Base-by-base conservation (phyloP, 1,140 invertebrate species). In the Saccostrea cuccullata region DNA sequence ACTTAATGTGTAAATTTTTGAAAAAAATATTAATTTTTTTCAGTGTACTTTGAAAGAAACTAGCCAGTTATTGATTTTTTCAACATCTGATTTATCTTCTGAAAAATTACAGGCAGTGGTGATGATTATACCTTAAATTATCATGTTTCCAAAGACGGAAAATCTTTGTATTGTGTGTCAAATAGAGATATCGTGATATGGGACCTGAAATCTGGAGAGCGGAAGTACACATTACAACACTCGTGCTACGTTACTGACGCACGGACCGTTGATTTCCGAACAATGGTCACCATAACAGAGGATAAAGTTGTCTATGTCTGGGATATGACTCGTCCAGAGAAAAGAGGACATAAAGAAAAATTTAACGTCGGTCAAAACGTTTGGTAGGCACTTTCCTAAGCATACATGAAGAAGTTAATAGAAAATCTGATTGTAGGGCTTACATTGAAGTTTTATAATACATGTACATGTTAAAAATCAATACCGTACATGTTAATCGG, bases 251-350 rank as follows among this genome's bases (percentile, higher is more conserved):
- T 85, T 64, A 82, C 47, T 3, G 87, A 88, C 26, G 84, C 84
- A 0, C 17, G 36, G 26, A 73, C 84, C 11, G 83, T 47, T 2
- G 36, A 64, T 40, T 36, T 30, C 12, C 77, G 85, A 11, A 89
- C 30, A 64, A 58, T 86, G 30, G 86, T 87, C 8, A 87, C 88
- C 0, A 89, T 89, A n/a, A 85, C 88, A 9, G 82, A 87, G 40
- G 88, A 89, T 67, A 82, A 86, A 17, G 82, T 84, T 26, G 86
- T 89, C 20, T 77, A 86, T 55, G 36, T 89, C 5, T 89, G 88
- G 88, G 88, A 89, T 55, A 85, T 89, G 82, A 64, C 82, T 12
- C 67, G 85, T 77, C 82, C 88, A 13, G 64, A 55, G 12, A 89
- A 87, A 82, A 55, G 23, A 8, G 64, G 36, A 40, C 47, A 87